Evolutionary conservation across 2,113 vertebrate genomes (phyloP), one percentile per base, ranked within the genome.

Genomic region (Melospiza georgiana): DNA sequence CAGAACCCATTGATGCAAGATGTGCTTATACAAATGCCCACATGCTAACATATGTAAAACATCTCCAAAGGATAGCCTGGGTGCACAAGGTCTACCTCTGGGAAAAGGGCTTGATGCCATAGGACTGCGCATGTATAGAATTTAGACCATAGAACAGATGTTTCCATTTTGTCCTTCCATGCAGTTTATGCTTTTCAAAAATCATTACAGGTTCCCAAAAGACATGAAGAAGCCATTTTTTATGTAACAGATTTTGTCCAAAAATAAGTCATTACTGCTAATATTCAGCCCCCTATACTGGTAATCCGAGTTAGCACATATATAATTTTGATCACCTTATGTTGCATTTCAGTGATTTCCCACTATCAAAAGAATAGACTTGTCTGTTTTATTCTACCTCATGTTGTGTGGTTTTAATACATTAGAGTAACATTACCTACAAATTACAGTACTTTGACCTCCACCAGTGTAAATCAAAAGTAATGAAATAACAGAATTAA

Each of bases 41-140:
- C 90, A 89, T 69, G 71, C 67, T 86, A 92, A 93, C 88, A 91
- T 85, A 95, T 78, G 91, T 83, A 96, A 89, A 94, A 86, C 39
- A 94, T 87, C 90, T 90, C 85, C 65, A 66, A 87, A 95, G 62
- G 39, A 95, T 23, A 82, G 87, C 55, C 62, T 68, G 84, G 67
- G 84, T 87, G 90, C 78, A 83, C 73, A 75, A n/a, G 72, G 43
- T 28, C 65, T 73, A 68, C 89, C 76, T 78, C 59, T 92, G 93
- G 91, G 91, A 90, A 93, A 95, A 92, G 72, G 35, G 44, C n/a
- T 96, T 82, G 91, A 80, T 94, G 78, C 76, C 87, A 93, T 80
- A 67, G 44, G 82, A 73, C 58, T 92, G 74, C 73, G 93, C 82
- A 73, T 11, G 28, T 37, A 59, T 12, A 44, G 30, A 52, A 58